Conservation (phyloP, 1,140 invertebrate species). For the Ostrea edulis region DNA sequence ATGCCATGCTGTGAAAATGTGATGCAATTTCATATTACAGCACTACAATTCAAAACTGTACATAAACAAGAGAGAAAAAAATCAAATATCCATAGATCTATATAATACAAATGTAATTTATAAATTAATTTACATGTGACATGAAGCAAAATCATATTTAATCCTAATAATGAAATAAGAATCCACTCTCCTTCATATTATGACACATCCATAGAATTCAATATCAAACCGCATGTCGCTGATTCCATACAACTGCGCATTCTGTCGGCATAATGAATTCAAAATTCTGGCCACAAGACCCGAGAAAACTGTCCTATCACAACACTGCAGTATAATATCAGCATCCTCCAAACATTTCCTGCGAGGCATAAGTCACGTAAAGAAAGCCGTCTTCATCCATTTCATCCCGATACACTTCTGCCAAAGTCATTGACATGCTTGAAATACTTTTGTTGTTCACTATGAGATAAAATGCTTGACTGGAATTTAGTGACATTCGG, state of each 20-base stretch:
- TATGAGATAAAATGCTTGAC: conserved; percentile 89
- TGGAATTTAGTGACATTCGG: conserved; percentile 76
- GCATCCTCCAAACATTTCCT: conserved; percentile 88
- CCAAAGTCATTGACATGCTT: conserved; percentile 88
- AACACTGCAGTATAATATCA: background rate
- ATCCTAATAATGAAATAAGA: background rate
- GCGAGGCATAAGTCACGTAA: conserved; percentile 92
- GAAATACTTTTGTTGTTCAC: conserved; percentile 91
- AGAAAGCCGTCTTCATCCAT: conserved; percentile 90
- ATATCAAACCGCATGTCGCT: background rate
- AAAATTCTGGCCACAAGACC: background rate
- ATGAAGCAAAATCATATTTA: background rate
- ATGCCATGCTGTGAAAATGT: background rate
- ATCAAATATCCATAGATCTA: background rate
- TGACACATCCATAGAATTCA: background rate
- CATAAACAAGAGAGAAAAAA: background rate
- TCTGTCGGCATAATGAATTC: background rate
- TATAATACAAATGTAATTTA: background rate
- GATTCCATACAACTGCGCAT: background rate
- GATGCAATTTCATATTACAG: background rate
- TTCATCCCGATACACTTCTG: conserved; percentile 88
- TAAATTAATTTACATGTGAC: background rate
- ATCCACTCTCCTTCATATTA: background rate
- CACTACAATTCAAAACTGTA: background rate
- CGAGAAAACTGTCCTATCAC: background rate